Evolutionary conservation across 2,888 invertebrate genomes (phyloP), one percentile per base, ranked within the genome.

Genomic region (Ophion slaviceki): DNA sequence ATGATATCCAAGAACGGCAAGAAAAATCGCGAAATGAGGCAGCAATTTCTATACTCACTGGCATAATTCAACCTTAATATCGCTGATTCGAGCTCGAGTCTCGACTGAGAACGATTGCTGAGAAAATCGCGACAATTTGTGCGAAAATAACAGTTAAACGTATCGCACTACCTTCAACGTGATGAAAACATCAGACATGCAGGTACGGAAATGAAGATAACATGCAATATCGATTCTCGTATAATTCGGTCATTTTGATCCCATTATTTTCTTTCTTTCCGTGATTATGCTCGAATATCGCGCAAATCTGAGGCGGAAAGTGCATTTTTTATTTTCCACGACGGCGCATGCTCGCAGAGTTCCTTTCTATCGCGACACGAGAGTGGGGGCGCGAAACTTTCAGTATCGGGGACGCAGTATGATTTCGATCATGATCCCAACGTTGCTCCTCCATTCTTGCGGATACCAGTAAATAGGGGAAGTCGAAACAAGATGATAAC

Each of bases 1-100:
- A 32, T 32, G 32, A 32, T 32, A 28, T 32, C 6, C 57, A 14
- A 5, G 24, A 61, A 24, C 17, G 20, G 24, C 20, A 24, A 61
- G 61, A 7, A 32, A 24, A 20, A 61, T 20, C 0, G 11, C 24
- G 61, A 20, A 24, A 61, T 14, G 10, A 66, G 14, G 6, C 32
- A 17, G 32, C 36, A 62, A 62, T 62, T 62, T 62, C 32, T 24
- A 3, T 67, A 67, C 67, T 67, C 8, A 67, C 67, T 17, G 8
- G 17, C 67, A 67, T 67, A 20, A 40, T 67, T 28, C 8, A 20
- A 28, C 28, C 24, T 62, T 2, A 62, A 20, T 62, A 24, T 24
- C 10, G 62, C 17, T 62, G 62, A 24, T 53, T 3, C 62, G 24
- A 24, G 20, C 62, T 20, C 20, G 24, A 62, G 62, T 62, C 62